A percentile compares a stretch with the other conserved stretches of the same genome.
Conservation (phyloP, 2,113 vertebrate species). For the Macrotis lagotis region DNA sequence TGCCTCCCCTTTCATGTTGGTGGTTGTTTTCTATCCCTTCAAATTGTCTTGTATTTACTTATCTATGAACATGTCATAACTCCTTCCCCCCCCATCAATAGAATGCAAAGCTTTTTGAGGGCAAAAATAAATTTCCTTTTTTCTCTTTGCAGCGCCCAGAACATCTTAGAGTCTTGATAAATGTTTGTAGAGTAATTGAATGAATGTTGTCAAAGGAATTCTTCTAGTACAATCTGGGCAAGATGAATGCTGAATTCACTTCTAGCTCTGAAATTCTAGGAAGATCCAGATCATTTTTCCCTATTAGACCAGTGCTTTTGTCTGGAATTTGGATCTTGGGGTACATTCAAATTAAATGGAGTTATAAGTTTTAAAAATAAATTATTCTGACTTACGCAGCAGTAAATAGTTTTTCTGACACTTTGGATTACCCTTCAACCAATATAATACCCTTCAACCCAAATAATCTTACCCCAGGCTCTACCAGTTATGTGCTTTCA, state of each 20-base stretch:
- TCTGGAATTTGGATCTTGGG: constrained; percentile 33
- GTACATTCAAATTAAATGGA: constrained; percentile 69
- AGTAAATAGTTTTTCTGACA: background rate
- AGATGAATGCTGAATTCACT: background rate
- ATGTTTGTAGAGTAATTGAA: background rate
- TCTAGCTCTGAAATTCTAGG: background rate
- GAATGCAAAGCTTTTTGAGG: background rate
- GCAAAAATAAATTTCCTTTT: background rate
- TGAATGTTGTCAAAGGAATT: background rate
- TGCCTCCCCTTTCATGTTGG: background rate
- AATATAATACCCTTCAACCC: background rate
- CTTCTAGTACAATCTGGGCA: background rate
- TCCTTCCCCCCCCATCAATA: background rate
- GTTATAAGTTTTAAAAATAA: background rate
- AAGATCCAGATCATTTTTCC: constrained; percentile 10
- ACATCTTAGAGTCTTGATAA: constrained; percentile 16
- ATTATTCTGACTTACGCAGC: background rate
- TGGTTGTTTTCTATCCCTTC: background rate
- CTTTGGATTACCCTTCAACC: background rate
- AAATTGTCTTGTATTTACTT: background rate
- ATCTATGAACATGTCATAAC: background rate
- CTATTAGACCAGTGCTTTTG: constrained; percentile 14
- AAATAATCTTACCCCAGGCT: background rate
- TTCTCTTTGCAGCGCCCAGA: background rate
- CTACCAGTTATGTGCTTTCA: background rate